phyloP scores from a whole-genome alignment of 2,888 invertebrate species.

The Altica lythri region DNA sequence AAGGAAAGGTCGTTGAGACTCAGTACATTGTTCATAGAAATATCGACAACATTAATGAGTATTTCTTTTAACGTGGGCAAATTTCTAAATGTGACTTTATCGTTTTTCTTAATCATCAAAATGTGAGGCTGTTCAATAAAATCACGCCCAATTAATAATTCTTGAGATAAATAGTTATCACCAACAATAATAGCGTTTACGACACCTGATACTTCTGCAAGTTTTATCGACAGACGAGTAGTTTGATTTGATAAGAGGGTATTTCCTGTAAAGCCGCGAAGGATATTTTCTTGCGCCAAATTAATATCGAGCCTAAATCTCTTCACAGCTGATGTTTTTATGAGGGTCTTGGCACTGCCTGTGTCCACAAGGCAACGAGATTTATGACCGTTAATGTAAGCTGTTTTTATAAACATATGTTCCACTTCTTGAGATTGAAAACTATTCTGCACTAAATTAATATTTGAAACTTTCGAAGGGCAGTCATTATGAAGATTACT shows the following conservation, averaged over 20 bases:
- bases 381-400: neutral
- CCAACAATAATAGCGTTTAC: neutral
- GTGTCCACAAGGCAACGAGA: neutral
- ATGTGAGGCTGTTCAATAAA: neutral
- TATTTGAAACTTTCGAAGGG: too few relatives aligned
- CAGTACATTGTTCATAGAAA: neutral
- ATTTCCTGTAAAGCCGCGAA: constrained; percentile 1
- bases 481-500: too few relatives aligned
- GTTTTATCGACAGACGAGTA: neutral
- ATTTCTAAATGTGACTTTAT: neutral
- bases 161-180: neutral
- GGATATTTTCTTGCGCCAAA: neutral
- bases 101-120: neutral
- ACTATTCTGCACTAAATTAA: neutral
- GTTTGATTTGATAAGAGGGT: neutral
- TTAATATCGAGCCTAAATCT: neutral
- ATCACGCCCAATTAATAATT: neutral
- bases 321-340: neutral
- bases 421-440: neutral
- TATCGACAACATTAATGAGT: neutral
- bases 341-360: neutral
- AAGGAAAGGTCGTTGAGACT: neutral
- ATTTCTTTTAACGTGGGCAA: too few relatives aligned
- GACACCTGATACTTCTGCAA: neutral
- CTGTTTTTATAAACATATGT: too few relatives aligned